Evolutionary conservation across 1,140 invertebrate genomes (phyloP).

Genomic region (Eciton burchellii): DNA sequence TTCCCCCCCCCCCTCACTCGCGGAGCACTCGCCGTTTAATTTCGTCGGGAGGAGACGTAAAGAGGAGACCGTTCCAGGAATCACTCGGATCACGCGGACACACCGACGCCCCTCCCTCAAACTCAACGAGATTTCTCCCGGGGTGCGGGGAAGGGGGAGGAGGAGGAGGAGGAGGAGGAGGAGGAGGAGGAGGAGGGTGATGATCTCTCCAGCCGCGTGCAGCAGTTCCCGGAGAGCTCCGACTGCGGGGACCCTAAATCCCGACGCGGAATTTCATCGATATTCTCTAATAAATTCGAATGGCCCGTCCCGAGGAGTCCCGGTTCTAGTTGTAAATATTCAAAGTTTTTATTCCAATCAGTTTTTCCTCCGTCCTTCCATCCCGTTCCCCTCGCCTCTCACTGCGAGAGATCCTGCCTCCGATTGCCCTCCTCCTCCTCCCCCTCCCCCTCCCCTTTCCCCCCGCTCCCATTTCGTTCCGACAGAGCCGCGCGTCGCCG

Average conservation of each 20-base stretch:
- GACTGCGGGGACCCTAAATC: slow-evolving; percentile 53
- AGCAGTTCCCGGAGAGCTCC: slow-evolving; percentile 26
- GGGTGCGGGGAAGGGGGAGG: no score
- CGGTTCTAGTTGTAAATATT: slow-evolving; percentile 73
- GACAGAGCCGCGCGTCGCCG: slow-evolving; percentile 24
- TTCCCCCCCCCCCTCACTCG: slow-evolving; percentile 27
- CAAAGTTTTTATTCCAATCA: slow-evolving; percentile 73
- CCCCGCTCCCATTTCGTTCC: slow-evolving; percentile 27
- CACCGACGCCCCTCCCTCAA: slow-evolving; percentile 10
- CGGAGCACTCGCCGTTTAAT: background rate
- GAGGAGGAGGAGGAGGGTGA: no score
- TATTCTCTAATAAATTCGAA: slow-evolving; percentile 76
- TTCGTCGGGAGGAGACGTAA: background rate
- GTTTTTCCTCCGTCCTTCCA: slow-evolving; percentile 34
- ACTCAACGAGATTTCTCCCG: slow-evolving; percentile 61
- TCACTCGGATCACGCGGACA: background rate
- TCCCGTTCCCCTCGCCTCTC: background rate
- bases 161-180: no score
- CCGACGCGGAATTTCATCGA: slow-evolving; percentile 70
- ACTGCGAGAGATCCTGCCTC: background rate
- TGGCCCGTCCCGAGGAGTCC: slow-evolving; percentile 51
- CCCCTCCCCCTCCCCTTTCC: no score
- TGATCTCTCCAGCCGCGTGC: slow-evolving; percentile 55
- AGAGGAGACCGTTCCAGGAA: background rate
- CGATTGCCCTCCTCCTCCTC: background rate